phyloP scores from a whole-genome alignment of 2,888 invertebrate species.

The Apamea crenata region DNA sequence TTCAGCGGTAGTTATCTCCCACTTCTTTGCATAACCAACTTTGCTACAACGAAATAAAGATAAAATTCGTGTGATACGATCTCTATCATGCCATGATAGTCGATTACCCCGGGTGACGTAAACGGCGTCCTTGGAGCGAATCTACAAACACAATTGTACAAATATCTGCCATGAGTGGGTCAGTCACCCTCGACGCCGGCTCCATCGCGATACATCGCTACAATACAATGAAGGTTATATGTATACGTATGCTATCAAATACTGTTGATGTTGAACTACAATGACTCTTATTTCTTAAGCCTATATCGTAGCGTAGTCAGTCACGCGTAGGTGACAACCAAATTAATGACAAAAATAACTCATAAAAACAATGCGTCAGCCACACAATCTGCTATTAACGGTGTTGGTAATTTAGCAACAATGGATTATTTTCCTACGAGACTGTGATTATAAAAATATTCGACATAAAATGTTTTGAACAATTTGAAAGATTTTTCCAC shows the following conservation, averaged over 20 bases:
- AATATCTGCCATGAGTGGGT: slow-evolving; percentile 82
- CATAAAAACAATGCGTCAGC: slow-evolving; percentile 63
- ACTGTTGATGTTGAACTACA: slow-evolving; percentile 66
- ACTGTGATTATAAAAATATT: slow-evolving; percentile 41
- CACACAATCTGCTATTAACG: slow-evolving; percentile 64
- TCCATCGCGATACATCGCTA: slow-evolving; percentile 60
- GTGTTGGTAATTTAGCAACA: slow-evolving; percentile 69
- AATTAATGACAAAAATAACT: slow-evolving; percentile 69
- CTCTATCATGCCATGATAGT: slow-evolving; percentile 69
- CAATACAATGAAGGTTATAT: slow-evolving; percentile 36
- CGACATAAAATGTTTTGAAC: slow-evolving; percentile 23
- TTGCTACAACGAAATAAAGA: slow-evolving; percentile 71
- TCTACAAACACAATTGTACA: slow-evolving; percentile 87
- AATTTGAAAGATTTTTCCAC: slow-evolving; percentile 31
- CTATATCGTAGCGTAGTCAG: slow-evolving; percentile 44
- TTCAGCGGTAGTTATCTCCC: slow-evolving; percentile 38
- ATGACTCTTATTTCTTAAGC: slow-evolving; percentile 61
- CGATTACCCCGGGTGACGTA: slow-evolving; percentile 83
- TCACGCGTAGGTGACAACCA: slow-evolving; percentile 68
- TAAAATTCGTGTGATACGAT: slow-evolving; percentile 68
- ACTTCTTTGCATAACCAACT: slow-evolving; percentile 63
- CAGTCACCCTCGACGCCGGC: slow-evolving; percentile 80
- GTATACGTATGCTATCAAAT: slow-evolving; percentile 54
- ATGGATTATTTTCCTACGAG: slow-evolving; percentile 58
- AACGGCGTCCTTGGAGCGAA: slow-evolving; percentile 86